Base-by-base conservation (phyloP, 1,140 invertebrate species). In the Nylanderia fulva region DNA sequence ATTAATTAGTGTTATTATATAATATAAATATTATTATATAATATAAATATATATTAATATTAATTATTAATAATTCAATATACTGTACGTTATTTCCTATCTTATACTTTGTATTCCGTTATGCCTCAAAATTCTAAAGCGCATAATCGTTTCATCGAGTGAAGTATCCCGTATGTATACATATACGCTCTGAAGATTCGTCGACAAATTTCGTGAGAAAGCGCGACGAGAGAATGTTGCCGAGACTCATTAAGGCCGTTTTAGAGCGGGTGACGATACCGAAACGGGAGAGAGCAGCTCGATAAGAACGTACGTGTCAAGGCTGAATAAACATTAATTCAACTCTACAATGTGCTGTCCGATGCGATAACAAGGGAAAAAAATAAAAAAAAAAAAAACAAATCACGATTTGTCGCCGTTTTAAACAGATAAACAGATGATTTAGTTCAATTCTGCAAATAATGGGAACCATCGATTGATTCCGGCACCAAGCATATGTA, bases 321-420 rank as follows among this genome's bases (percentile, higher is more conserved):
- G 86, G 87, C 76, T 88, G 68, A 84, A 88, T 85, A 85, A 88
- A 80, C 68, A 88, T 88, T 85, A 82, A 82, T 82, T 45, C 77
- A 71, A 71, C 66, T 58, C 52, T 82, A 79, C 74, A 61, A 76
- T 79, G 76, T 33, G 61, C 9, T 48, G 52, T 6, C 33, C 39
- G 39, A 33, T 18, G 60, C 63, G 45, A 80, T 36, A 39, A 45
- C 18, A 15, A 21, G 64, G n/a, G 24, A 42, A 24, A 72, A 80
- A 80, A 27, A 71, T n/a, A n/a, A n/a, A 33, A 1, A 58, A 48
- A 48, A 21, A 45, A 58, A 58, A 42, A 71, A 48, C 13, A 72
- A 69, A 29, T 36, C 24, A 8, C 36, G 52, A 42, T 71, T 71
- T 82, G 39, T 82, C 52, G 61, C 18, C 36, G 24, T 71, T 80